phyloP scores from a whole-genome alignment of 2,113 vertebrate genomes.

The Serilophus lunatus region DNA sequence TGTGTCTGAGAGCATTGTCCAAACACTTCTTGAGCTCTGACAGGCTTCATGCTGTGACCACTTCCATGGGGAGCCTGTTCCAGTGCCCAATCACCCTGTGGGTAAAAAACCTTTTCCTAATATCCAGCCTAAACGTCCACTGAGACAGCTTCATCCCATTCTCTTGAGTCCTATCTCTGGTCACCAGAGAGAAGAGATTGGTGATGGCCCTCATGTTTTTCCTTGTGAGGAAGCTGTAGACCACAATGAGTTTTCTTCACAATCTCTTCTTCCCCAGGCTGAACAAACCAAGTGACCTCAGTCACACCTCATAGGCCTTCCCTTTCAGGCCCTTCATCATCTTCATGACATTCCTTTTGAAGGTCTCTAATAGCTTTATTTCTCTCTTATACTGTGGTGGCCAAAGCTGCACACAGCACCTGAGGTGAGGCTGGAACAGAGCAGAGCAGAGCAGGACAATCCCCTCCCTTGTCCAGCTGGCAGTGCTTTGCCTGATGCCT shows the following conservation, averaged over 20 bases:
- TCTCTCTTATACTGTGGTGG: background rate
- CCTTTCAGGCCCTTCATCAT: background rate
- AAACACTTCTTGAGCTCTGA: background rate
- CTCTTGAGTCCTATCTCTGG: background rate
- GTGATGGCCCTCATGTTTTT: background rate
- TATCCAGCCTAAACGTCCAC: background rate
- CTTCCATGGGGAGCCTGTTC: background rate
- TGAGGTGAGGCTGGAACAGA: background rate
- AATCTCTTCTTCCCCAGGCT: background rate
- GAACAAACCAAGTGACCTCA: background rate
- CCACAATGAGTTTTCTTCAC: background rate
- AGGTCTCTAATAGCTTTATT: background rate
- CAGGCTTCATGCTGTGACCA: background rate
- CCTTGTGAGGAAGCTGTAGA: background rate
- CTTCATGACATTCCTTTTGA: background rate
- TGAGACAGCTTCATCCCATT: background rate
- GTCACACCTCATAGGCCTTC: background rate
- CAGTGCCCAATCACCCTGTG: background rate
- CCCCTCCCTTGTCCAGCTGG: fast-evolving
- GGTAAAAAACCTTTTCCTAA: no score
- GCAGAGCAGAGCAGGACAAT: background rate
- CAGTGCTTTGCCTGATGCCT: fast-evolving
- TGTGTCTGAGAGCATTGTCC: background rate
- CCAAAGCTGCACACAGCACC: background rate
- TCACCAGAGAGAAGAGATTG: background rate